These are phyloP conservation scores for Helogale parvula DNA, from an alignment of 2,113 vertebrate species.

Conservation along the genomic window DNA sequence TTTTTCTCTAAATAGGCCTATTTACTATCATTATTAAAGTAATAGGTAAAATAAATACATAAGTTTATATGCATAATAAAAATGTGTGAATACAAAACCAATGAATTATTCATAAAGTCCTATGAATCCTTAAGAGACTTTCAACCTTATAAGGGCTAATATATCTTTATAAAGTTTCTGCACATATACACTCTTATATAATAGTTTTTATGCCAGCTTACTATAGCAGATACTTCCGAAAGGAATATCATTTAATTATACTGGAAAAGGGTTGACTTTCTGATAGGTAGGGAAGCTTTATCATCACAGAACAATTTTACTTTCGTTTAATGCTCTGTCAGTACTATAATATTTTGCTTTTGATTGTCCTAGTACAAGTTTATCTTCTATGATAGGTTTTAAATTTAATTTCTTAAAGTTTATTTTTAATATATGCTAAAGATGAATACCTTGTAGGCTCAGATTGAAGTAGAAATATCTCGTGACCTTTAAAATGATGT, in stretches of 20 bases:
- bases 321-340: neutral
- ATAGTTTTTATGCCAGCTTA: neutral
- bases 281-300: neutral
- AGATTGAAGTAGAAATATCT: neutral
- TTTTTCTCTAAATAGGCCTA: neutral
- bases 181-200: neutral
- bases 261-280: neutral
- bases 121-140: neutral
- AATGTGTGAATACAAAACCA: neutral
- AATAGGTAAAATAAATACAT: neutral
- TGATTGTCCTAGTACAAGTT: neutral
- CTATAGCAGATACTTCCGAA: neutral
- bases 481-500: neutral
- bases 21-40: slow-evolving; percentile 11
- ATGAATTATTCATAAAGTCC: neutral
- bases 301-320: neutral
- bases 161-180: neutral
- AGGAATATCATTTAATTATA: neutral
- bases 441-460: neutral
- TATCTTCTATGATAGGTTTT: neutral
- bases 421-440: neutral
- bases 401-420: slow-evolving; percentile 31
- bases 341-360: neutral
- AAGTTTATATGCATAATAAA: neutral
- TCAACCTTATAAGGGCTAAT: neutral